Percentiles rank a stretch among this genome's conserved stretches.
Evolutionary conservation across 2,888 invertebrate genomes (phyloP).

Genomic region (Limnephilus auricula): DNA sequence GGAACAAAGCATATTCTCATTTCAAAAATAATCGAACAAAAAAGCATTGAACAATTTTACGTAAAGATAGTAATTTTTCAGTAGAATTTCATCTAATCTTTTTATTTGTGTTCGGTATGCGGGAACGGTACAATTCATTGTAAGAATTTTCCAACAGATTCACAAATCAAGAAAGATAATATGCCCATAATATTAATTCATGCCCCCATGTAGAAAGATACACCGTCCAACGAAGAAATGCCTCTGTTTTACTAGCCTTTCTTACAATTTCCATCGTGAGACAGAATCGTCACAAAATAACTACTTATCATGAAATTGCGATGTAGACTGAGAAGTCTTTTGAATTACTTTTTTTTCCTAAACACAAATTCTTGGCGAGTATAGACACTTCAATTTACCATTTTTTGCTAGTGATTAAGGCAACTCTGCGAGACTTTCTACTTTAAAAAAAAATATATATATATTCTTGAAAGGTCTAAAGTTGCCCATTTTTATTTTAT

Average conservation of each 20-base stretch:
- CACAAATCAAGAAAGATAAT: neutral
- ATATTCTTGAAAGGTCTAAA: neutral
- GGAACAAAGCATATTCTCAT: too few species aligned
- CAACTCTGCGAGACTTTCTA: neutral
- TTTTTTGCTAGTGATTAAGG: neutral
- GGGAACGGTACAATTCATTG: neutral
- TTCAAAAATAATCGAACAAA: slow-evolving; percentile 8
- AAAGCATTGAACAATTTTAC: slow-evolving; percentile 5
- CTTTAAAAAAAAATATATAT: neutral
- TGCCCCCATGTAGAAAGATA: too few species aligned
- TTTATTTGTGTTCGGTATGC: neutral
- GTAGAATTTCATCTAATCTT: neutral
- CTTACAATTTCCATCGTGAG: neutral
- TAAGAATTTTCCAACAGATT: neutral
- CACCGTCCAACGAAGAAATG: neutral
- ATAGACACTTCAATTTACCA: neutral
- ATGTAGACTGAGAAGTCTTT: slow-evolving; percentile 58
- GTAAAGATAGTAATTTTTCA: neutral
- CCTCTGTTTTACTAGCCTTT: neutral
- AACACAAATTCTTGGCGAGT: neutral
- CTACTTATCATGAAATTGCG: slow-evolving; percentile 58
- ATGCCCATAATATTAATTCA: neutral
- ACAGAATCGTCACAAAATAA: slow-evolving; percentile 4
- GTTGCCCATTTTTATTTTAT: too few species aligned
- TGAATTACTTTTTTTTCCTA: slow-evolving; percentile 44